A percentile compares a stretch with the other conserved stretches of the same genome.
Conservation (phyloP, 1,140 invertebrate species). For the Macrobrachium rosenbergii region DNA sequence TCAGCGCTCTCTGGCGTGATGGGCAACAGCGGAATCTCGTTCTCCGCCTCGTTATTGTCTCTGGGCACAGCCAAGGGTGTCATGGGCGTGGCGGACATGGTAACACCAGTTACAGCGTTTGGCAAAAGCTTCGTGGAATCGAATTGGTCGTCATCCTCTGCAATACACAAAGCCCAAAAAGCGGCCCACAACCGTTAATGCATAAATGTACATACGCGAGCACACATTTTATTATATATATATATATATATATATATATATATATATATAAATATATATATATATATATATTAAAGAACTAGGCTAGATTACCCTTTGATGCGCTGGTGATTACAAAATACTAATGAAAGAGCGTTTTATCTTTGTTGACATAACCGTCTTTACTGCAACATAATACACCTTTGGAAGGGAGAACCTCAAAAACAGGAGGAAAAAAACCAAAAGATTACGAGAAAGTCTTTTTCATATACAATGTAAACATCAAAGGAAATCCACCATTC, state of each 20-base stretch:
- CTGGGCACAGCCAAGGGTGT: neutral
- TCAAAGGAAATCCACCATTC: too few species aligned
- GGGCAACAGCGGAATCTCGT: neutral
- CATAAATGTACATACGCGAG: neutral
- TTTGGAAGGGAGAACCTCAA: too few species aligned
- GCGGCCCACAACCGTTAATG: neutral
- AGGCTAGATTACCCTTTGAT: neutral
- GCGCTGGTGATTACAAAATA: too few species aligned
- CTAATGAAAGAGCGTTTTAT: too few species aligned
- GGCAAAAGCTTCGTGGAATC: neutral
- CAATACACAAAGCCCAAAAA: conserved; percentile 30
- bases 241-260: conserved; percentile 7
- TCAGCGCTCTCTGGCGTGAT: neutral
- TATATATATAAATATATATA: conserved; percentile 2
- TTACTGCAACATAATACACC: too few species aligned
- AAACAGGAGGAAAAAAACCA: too few species aligned
- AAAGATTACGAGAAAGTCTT: too few species aligned
- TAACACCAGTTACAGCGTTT: neutral
- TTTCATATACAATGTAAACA: too few species aligned
- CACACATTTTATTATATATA: neutral
- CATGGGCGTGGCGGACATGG: neutral
- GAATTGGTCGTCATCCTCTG: neutral
- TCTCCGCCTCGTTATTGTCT: neutral
- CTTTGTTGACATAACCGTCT: too few species aligned
- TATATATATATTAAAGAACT: neutral